A percentile compares a stretch with the other conserved stretches of the same genome.
Conservation (phyloP, 2,113 vertebrate genomes). For the Tympanuchus pallidicinctus region DNA sequence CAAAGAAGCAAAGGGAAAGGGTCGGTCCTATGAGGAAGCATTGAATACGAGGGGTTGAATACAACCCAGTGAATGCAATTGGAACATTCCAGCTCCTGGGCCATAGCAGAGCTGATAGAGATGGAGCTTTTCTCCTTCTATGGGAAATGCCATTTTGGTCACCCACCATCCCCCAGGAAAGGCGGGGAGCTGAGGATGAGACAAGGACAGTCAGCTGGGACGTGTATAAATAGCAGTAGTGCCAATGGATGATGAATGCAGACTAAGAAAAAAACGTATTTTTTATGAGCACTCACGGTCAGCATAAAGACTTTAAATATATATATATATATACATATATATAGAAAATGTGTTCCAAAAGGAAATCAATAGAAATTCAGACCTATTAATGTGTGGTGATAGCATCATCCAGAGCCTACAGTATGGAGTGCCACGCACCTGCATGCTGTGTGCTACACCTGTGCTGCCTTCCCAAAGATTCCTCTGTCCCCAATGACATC, state of each 20-base stretch:
- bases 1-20: background rate
- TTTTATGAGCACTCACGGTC: background rate
- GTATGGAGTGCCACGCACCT: background rate
- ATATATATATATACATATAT: no score
- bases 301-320: background rate
- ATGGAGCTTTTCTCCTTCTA: background rate
- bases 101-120: background rate
- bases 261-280: background rate
- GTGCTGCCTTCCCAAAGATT: background rate
- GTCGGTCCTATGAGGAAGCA: background rate
- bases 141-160: background rate
- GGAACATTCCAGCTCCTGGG: background rate
- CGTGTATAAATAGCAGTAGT: background rate
- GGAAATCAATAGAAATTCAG: conserved; percentile 13
- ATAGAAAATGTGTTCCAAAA: background rate
- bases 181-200: background rate
- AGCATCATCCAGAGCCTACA: background rate
- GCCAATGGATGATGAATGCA: background rate
- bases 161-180: background rate
- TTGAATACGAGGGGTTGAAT: background rate
- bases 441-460: background rate
- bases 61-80: background rate
- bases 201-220: background rate
- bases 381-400: background rate
- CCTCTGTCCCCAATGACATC: conserved; percentile 28